Evolutionary conservation across 2,797 vertebrate genomes (phyloP), one percentile per base, ranked within the genome.

Genomic region (Loriculus beryllinus): DNA sequence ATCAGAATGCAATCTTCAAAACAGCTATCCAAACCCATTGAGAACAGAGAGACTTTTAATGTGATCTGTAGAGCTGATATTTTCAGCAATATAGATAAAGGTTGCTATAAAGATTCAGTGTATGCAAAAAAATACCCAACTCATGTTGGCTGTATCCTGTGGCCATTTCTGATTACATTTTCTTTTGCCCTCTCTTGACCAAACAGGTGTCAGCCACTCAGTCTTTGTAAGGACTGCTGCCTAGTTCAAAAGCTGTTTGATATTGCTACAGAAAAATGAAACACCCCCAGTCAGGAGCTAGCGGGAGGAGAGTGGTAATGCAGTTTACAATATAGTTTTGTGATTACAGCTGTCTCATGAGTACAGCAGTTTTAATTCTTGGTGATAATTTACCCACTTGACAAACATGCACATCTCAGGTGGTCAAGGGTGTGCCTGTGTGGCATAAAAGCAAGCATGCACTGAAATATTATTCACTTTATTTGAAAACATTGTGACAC

Each of bases 61-160:
- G 12, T 52, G 25, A 59, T 82, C 67, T 51, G 18, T 29, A 29
- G 35, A 77, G 51, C 12, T 86, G 63, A 42, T 6, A 20, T 56
- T 75, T 90, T 78, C 33, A 76, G 40, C 25, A 64, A 43, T 28
- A 62, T 40, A 47, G 1, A 17, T 17, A 5, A 1, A 2, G 49
- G 65, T 86, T 74, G 7, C 49, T 78, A 8, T 10, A 65, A 77
- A 79, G 20, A 8, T 54, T 14, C 7, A 22, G 8, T 39, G 5
- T 22, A 28, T 4, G 3, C 51, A 59, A 59, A 33, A 88, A 86
- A 79, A 25, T 42, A 47, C 4, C 19, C 9, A 21, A 31, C 68
- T 80, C 37, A 2, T 0, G 0, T 47, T 62, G 39, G 35, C 16
- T 2, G 0, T 31, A 5, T 10, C 31, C 77, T 47, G 15, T 33